Evolutionary conservation across 2,113 vertebrate genomes (phyloP).

Genomic region (Chinchilla lanigera): DNA sequence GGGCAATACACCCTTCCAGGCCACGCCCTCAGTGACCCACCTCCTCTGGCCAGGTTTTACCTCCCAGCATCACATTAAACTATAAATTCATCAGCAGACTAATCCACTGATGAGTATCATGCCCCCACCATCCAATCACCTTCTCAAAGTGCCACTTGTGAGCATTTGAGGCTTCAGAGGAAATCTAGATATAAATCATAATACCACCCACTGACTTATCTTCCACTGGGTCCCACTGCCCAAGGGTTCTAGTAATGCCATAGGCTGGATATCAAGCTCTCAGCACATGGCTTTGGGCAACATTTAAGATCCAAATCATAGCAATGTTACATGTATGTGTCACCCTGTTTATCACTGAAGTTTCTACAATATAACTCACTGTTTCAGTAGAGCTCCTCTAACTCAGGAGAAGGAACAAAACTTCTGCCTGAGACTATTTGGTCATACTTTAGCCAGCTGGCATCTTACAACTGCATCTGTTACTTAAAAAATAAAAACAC

Average conservation of each 20-base stretch:
- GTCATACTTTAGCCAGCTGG: conserved; percentile 12
- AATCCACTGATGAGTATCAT: background rate
- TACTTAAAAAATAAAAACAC: conserved; percentile 29
- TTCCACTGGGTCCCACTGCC: background rate
- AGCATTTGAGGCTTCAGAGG: background rate
- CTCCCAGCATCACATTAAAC: background rate
- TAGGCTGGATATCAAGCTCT: background rate
- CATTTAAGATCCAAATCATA: background rate
- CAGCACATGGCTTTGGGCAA: too few species aligned
- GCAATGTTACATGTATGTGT: background rate
- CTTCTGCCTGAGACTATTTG: background rate
- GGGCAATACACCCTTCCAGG: background rate
- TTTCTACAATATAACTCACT: background rate
- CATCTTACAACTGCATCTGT: conserved; percentile 13
- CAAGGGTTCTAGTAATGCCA: too few species aligned
- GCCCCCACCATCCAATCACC: background rate
- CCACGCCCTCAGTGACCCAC: background rate
- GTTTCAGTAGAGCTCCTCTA: background rate
- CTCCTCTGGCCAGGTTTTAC: background rate
- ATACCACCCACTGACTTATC: background rate
- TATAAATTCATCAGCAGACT: background rate
- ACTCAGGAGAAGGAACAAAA: conserved; percentile 10
- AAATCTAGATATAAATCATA: background rate
- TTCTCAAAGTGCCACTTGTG: background rate
- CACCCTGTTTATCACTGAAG: background rate